A percentile compares a stretch with the other conserved stretches of the same genome.
phyloP scores from a whole-genome alignment of 2,797 vertebrate species.

The Arctocebus calabarensis region DNA sequence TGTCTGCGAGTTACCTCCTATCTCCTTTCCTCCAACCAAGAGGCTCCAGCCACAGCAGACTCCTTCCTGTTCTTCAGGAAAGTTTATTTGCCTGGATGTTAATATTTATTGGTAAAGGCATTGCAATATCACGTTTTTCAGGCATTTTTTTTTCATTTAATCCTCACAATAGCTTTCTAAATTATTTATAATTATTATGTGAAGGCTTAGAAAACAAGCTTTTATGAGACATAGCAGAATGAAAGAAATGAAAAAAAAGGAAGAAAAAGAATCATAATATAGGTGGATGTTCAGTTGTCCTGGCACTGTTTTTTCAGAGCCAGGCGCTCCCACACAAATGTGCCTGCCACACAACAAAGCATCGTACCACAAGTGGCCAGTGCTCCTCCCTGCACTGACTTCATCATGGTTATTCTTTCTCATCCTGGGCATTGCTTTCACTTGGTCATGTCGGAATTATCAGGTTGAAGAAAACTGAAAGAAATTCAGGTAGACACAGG shows the following conservation, averaged over 20 bases:
- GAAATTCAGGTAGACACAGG: background rate
- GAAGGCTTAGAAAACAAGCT: background rate
- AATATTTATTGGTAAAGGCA: background rate
- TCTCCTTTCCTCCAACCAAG: background rate
- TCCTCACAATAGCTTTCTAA: background rate
- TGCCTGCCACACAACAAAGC: background rate
- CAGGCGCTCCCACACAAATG: background rate
- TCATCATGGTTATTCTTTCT: background rate
- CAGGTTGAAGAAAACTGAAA: background rate
- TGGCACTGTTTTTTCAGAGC: background rate
- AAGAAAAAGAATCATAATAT: background rate
- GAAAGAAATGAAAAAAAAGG: background rate
- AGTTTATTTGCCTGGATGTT: background rate
- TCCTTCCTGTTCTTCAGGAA: background rate
- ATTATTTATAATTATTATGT: background rate
- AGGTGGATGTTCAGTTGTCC: background rate
- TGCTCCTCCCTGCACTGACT: background rate
- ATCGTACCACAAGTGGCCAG: background rate
- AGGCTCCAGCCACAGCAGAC: background rate
- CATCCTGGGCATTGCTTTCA: background rate
- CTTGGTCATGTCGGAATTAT: background rate
- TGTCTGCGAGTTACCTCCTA: rapidly evolving
- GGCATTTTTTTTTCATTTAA: background rate
- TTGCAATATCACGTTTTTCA: background rate
- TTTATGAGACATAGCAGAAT: background rate